phyloP scores from a whole-genome alignment of 2,113 vertebrate genomes.

The Macaca mulatta region DNA sequence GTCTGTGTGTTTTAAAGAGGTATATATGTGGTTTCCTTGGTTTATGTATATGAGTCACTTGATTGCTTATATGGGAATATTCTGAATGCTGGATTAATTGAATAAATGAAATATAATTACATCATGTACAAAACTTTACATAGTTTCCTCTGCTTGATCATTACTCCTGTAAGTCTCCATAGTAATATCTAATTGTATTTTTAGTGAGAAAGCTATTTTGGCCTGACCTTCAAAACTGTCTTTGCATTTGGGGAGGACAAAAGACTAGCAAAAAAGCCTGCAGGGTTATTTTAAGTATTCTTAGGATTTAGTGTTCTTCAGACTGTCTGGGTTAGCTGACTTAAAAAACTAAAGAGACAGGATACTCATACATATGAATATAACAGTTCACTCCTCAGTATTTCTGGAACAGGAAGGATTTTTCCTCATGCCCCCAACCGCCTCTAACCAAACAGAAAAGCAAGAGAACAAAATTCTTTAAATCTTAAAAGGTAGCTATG shows the following conservation, averaged over 20 bases:
- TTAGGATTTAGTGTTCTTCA: background rate
- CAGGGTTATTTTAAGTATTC: background rate
- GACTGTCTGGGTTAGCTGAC: background rate
- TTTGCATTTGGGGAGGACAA: background rate
- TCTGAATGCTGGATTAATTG: background rate
- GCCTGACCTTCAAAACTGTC: background rate
- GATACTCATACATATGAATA: too few species aligned
- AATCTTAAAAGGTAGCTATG: background rate
- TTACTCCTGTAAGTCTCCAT: background rate
- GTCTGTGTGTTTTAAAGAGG: background rate
- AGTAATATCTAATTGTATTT: background rate
- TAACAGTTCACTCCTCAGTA: background rate
- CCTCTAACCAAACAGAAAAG: background rate
- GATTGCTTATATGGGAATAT: background rate
- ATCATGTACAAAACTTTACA: background rate
- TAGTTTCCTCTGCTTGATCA: background rate
- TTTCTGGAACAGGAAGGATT: background rate
- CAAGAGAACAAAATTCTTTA: background rate
- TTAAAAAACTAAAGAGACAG: background rate
- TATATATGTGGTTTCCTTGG: background rate
- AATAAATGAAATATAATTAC: background rate
- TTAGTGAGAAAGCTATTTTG: background rate
- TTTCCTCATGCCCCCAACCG: background rate
- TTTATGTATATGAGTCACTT: background rate
- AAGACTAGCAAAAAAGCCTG: background rate